phyloP scores from a whole-genome alignment of 2,797 vertebrate genomes.

The Vultur gryphus region DNA sequence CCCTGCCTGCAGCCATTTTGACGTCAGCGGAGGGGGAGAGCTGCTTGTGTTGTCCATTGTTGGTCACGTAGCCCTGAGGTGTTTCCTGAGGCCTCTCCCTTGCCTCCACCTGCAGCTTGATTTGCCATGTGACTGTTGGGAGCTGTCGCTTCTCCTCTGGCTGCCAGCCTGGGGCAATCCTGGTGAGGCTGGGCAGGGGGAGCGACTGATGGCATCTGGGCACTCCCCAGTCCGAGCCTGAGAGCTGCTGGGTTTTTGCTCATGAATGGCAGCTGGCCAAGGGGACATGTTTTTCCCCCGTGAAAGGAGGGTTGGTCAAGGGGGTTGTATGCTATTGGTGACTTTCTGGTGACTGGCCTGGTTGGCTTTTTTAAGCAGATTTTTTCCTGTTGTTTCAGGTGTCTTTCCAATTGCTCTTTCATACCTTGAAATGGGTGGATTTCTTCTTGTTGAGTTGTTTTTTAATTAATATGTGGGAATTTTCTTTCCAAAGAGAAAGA shows the following conservation, averaged over 20 bases:
- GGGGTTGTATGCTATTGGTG: fast-evolving
- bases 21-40: fast-evolving
- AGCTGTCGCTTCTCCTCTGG: not conserved
- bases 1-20: fast-evolving
- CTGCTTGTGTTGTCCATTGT: fast-evolving
- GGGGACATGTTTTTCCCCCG: fast-evolving
- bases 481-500: not conserved
- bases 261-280: fast-evolving
- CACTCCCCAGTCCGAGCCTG: not conserved
- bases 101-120: not conserved
- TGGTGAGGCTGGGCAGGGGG: not conserved
- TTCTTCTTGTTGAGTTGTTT: not conserved
- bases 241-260: not conserved
- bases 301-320: not conserved
- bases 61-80: fast-evolving
- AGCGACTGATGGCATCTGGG: fast-evolving
- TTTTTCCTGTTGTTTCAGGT: not conserved
- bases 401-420: not conserved
- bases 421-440: not conserved
- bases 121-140: not conserved
- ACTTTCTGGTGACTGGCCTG: not conserved
- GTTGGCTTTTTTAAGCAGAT: not conserved
- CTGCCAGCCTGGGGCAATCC: not conserved
- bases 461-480: fast-evolving
- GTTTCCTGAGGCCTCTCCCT: not conserved